Evolutionary conservation across 2,888 invertebrate species (phyloP).

Genomic region (Dicycla oo): DNA sequence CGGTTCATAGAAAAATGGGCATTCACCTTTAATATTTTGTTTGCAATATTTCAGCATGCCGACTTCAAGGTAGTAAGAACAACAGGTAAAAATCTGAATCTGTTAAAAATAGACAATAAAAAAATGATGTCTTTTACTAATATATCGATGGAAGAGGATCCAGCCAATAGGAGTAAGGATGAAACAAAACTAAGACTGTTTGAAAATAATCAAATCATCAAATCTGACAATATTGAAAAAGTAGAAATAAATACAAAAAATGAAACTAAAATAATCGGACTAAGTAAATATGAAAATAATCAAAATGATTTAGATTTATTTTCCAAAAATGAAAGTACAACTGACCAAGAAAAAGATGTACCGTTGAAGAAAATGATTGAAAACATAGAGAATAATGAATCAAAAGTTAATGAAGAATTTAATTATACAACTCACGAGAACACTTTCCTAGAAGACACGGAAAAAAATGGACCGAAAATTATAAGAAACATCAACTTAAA

Average conservation of each 20-base stretch:
- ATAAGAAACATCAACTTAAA: conserved; percentile 59
- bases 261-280: conserved; percentile 27
- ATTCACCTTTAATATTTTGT: too few species aligned
- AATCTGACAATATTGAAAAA: conserved; percentile 3
- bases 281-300: conserved; percentile 1
- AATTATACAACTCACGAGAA: neutral
- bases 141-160: neutral
- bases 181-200: conserved; percentile 42
- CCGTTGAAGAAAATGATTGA: conserved; percentile 23
- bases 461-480: conserved; percentile 59
- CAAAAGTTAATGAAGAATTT: conserved; percentile 3
- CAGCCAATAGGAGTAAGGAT: neutral
- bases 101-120: conserved; percentile 67
- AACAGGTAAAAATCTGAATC: conserved; percentile 71
- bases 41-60: conserved; percentile 30
- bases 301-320: neutral
- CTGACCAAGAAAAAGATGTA: conserved; percentile 7
- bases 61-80: conserved; percentile 71
- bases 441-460: neutral
- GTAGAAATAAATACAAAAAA: conserved; percentile 15
- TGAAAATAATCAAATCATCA: conserved; percentile 19
- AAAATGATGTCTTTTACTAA: conserved; percentile 53
- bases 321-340: neutral
- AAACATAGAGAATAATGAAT: conserved; percentile 1
- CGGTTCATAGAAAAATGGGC: too few species aligned